Evolutionary conservation across 2,888 invertebrate species (phyloP).

Genomic region (Myopa testacea): DNA sequence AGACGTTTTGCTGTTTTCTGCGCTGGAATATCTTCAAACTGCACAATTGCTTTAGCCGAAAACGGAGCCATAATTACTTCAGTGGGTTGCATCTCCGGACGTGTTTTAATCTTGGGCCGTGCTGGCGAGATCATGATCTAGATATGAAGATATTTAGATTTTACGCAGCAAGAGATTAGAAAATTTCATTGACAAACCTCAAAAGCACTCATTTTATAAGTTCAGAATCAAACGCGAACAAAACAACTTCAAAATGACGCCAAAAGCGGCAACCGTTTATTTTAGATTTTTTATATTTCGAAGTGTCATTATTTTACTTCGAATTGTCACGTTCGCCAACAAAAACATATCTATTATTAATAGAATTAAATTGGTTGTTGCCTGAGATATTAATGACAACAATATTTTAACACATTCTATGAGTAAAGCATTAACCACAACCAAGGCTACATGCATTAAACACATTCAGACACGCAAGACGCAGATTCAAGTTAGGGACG

Average conservation of each 20-base stretch:
- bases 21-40: conserved; percentile 76
- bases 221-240: conserved; percentile 36
- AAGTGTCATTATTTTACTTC: background rate
- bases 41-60: conserved; percentile 75
- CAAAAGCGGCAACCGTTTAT: conserved; percentile 30
- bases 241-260: conserved; percentile 24
- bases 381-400: no score
- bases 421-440: no score
- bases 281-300: conserved; percentile 24
- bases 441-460: no score
- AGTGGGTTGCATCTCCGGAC: conserved; percentile 65
- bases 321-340: background rate
- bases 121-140: conserved; percentile 66
- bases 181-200: conserved; percentile 55
- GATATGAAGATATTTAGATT: background rate
- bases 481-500: no score
- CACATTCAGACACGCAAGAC: no score
- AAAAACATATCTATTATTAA: background rate
- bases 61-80: conserved; percentile 75
- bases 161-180: background rate
- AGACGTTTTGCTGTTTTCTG: conserved; percentile 71
- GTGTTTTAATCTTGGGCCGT: conserved; percentile 60
- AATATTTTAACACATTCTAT: no score
- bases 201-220: conserved; percentile 64
- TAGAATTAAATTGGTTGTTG: no score